These are phyloP conservation scores for Papilio helenus DNA, from an alignment of 1,140 invertebrate genomes.

Conservation along the genomic window DNA sequence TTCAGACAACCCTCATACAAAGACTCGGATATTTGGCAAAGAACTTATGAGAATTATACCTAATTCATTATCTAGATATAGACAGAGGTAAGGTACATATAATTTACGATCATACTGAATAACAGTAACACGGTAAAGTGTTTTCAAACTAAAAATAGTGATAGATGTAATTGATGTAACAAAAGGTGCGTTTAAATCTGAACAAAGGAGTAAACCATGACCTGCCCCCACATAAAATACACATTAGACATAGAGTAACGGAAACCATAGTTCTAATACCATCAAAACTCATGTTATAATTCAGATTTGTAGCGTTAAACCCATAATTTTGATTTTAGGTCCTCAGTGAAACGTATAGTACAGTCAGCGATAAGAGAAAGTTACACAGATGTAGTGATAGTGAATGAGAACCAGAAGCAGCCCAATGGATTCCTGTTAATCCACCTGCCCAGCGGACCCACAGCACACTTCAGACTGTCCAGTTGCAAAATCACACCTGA, in stretches of 20 bases:
- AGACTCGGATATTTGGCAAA: slow-evolving; percentile 95
- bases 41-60: slow-evolving; percentile 96
- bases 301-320: no score
- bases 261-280: no score
- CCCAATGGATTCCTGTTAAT: slow-evolving; percentile 96
- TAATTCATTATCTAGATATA: slow-evolving; percentile 87
- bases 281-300: no score
- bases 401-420: slow-evolving; percentile 96
- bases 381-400: slow-evolving; percentile 95
- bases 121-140: no score
- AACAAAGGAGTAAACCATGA: no score
- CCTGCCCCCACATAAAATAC: no score
- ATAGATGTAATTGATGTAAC: no score
- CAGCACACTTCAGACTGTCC: slow-evolving; percentile 92
- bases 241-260: no score
- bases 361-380: slow-evolving; percentile 89
- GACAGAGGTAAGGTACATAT: slow-evolving; percentile 68
- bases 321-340: slow-evolving; percentile 74
- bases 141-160: no score
- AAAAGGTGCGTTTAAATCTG: no score
- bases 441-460: slow-evolving; percentile 98
- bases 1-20: slow-evolving; percentile 94
- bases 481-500: slow-evolving; percentile 93
- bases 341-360: slow-evolving; percentile 97
- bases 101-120: not conserved